A percentile compares a stretch with the other conserved stretches of the same genome.
Conservation (phyloP, 2,888 invertebrate genomes). For the Stictocephala bisonia region DNA sequence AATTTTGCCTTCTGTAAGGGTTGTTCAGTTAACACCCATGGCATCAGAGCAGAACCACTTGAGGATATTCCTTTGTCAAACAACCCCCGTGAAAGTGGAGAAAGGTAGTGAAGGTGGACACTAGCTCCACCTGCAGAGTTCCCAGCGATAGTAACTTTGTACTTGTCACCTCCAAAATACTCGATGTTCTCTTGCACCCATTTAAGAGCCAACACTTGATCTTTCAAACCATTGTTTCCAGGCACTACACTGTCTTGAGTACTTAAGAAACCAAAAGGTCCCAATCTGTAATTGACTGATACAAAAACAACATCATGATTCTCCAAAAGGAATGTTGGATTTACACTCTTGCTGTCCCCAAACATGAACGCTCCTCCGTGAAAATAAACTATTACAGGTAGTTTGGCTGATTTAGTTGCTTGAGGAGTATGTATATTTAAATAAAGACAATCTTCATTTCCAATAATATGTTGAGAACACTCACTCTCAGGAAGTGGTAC, state of each 20-base stretch:
- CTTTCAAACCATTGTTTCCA: conserved; percentile 64
- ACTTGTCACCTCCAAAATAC: conserved; percentile 61
- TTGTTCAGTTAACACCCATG: conserved; percentile 71
- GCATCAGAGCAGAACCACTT: conserved; percentile 77
- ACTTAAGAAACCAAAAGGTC: conserved; percentile 65
- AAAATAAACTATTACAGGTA: conserved; percentile 66
- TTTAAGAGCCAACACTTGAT: conserved; percentile 54
- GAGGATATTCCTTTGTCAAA: conserved; percentile 74
- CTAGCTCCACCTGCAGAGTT: conserved; percentile 63
- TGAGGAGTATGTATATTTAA: conserved; percentile 35
- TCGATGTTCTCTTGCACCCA: conserved; percentile 61
- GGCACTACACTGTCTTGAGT: conserved; percentile 60
- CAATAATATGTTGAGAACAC: too few relatives aligned
- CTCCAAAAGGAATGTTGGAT: conserved; percentile 72
- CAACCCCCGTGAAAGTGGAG: conserved; percentile 62
- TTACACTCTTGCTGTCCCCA: conserved; percentile 69
- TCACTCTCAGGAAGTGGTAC: too few relatives aligned
- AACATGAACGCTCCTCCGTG: conserved; percentile 72
- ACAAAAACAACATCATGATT: conserved; percentile 65
- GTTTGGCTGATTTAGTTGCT: background rate
- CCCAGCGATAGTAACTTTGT: conserved; percentile 62
- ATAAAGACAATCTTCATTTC: conserved; percentile 42
- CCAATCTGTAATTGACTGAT: conserved; percentile 64
- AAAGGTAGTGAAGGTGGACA: conserved; percentile 62
- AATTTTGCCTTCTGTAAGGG: conserved; percentile 72